Percentiles rank a stretch among this genome's conserved stretches.
phyloP scores from a whole-genome alignment of 2,797 vertebrate genomes.

The Danio choprae region DNA sequence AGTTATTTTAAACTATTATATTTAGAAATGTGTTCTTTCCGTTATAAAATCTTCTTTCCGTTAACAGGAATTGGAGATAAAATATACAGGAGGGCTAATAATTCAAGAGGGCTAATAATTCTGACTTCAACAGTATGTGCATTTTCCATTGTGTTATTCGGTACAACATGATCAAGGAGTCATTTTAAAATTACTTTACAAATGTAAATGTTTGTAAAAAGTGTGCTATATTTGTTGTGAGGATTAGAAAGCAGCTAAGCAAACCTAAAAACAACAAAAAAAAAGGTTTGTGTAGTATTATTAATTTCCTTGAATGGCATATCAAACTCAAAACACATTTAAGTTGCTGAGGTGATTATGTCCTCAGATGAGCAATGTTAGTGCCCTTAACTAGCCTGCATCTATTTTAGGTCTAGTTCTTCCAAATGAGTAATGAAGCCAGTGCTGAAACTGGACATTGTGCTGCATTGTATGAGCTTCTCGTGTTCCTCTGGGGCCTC shows the following conservation, averaged over 20 bases:
- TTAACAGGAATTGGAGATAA: too few relatives aligned
- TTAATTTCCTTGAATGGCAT: too few relatives aligned
- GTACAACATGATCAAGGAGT: too few relatives aligned
- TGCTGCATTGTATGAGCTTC: slow-evolving; percentile 36
- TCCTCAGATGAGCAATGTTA: slow-evolving; percentile 34
- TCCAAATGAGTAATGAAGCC: slow-evolving; percentile 35
- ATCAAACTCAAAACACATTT: neutral
- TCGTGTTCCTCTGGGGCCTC: slow-evolving; percentile 15
- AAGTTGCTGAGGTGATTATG: slow-evolving; percentile 15
- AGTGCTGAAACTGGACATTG: slow-evolving; percentile 38
- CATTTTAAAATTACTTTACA: too few relatives aligned
- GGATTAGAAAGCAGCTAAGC: slow-evolving; percentile 2
- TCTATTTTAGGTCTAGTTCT: slow-evolving; percentile 42
- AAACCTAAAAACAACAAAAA: neutral
- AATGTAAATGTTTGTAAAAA: too few relatives aligned
- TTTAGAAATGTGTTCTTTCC: too few relatives aligned
- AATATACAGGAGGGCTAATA: too few relatives aligned
- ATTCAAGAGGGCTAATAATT: too few relatives aligned
- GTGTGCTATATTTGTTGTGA: neutral
- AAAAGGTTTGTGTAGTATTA: neutral
- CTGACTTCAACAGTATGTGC: too few relatives aligned
- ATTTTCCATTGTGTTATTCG: too few relatives aligned
- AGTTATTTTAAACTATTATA: too few relatives aligned
- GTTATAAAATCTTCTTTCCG: too few relatives aligned
- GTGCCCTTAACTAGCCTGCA: slow-evolving; percentile 37